Evolutionary conservation across 2,113 vertebrate genomes (phyloP), one percentile per base, ranked within the genome.

Genomic region (Megatriorchis doriae): DNA sequence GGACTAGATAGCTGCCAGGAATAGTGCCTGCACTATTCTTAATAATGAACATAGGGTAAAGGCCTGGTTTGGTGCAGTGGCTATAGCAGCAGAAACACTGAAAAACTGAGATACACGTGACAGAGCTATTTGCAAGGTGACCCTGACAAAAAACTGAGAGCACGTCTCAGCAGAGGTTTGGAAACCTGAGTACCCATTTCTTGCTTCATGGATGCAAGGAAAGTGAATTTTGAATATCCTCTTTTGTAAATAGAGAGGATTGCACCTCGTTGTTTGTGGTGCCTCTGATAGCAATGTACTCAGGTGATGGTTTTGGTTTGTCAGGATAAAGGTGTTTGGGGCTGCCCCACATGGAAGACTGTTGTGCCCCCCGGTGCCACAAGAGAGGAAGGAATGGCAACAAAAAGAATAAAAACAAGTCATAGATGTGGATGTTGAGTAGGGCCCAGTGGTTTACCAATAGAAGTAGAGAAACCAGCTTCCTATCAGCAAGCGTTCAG

Each of bases 191-290:
- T 68, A 32, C 1, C 11, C 13, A 8, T 16, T 53, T 78, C 32
- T 38, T 73, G 8, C 29, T n/a, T 82, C 36, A 47, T 12, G 38
- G 16, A n/a, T 11, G 8, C 5, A 66, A 56, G 26, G 56, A 71
- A 75, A 66, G 2, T n/a, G 10, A 42, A 66, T 61, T 89, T 66
- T 32, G 4, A 79, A 45, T 79, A 65, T 20, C 6, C 4, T 26
- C 8, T 31, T 56, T 63, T 68, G 19, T 23, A 25, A 23, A 36
- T 18, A 17, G 56, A 31, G 11, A 67, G 3, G 11, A 47, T 34
- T 78, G 13, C 4, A 42, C 13, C 16, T 45, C 8, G 4, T 19
- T 0, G 0, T 61, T 87, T 65, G 7, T 16, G 13, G 25, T 79
- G 26, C 6, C 42, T 91, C 63, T 67, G 6, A 43, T 47, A 85